Conservation (phyloP, 2,797 vertebrate species). For the Catamblyrhynchus diadema region DNA sequence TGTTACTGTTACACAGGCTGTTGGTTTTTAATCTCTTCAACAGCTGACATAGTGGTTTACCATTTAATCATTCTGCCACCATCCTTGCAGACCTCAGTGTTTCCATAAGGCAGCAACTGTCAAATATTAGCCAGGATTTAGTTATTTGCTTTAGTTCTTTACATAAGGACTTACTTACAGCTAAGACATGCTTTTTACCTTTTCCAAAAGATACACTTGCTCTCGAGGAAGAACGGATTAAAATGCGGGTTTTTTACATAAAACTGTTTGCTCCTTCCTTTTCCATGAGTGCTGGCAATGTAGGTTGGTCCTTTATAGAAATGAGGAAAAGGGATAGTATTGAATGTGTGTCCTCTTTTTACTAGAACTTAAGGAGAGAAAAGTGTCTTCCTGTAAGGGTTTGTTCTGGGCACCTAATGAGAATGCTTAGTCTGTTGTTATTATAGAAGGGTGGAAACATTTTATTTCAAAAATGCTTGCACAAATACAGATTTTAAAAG, state of each 20-base stretch:
- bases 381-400: neutral
- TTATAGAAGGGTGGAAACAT: neutral
- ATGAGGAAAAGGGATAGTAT: neutral
- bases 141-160: slow-evolving; percentile 36
- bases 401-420: neutral
- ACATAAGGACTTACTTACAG: slow-evolving; percentile 42
- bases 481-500: neutral
- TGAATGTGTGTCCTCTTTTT: neutral
- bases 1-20: neutral
- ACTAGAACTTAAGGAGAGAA: neutral
- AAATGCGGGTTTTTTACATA: neutral
- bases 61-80: neutral
- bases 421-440: neutral
- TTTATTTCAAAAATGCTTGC: slow-evolving; percentile 13
- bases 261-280: neutral
- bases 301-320: slow-evolving; percentile 36
- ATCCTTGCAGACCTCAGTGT: slow-evolving; percentile 4
- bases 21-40: slow-evolving; percentile 34
- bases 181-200: neutral
- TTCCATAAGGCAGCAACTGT: neutral
- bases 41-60: slow-evolving; percentile 34
- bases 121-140: slow-evolving; percentile 17
- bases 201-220: neutral
- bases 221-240: slow-evolving; percentile 42
- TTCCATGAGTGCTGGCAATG: neutral